phyloP scores from a whole-genome alignment of 2,888 invertebrate species.

The Scaeva pyrastri region DNA sequence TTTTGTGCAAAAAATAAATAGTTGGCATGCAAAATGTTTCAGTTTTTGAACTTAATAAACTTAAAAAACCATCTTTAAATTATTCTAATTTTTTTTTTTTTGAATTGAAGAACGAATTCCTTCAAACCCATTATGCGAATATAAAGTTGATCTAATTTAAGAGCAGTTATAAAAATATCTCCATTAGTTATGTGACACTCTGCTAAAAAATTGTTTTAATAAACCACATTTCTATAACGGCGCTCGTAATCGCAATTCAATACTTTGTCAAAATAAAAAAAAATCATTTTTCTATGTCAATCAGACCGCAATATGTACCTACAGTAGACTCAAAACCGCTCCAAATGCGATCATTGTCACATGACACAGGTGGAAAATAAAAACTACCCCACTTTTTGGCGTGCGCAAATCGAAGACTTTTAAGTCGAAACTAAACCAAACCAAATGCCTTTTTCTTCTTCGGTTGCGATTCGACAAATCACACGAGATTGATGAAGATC shows the following conservation, averaged over 20 bases:
- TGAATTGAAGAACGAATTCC: too few species aligned
- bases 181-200: neutral
- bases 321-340: constrained; percentile 8
- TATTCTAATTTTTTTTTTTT: too few species aligned
- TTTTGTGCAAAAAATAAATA: too few species aligned
- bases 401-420: neutral
- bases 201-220: neutral
- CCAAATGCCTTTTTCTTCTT: constrained; percentile 17
- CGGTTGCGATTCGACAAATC: constrained; percentile 17
- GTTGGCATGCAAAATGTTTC: too few species aligned
- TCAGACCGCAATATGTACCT: constrained; percentile 31
- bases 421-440: too few species aligned
- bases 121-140: too few species aligned
- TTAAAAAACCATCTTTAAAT: too few species aligned
- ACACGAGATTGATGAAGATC: constrained; percentile 30
- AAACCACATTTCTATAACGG: neutral
- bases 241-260: neutral
- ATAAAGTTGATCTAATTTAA: too few species aligned
- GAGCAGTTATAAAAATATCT: neutral
- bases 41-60: too few species aligned
- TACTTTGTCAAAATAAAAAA: neutral
- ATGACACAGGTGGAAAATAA: constrained; percentile 18
- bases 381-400: constrained; percentile 20
- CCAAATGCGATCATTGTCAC: constrained; percentile 51
- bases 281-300: constrained; percentile 38